phyloP scores from a whole-genome alignment of 2,888 invertebrate genomes.

The Brenthis hecate region DNA sequence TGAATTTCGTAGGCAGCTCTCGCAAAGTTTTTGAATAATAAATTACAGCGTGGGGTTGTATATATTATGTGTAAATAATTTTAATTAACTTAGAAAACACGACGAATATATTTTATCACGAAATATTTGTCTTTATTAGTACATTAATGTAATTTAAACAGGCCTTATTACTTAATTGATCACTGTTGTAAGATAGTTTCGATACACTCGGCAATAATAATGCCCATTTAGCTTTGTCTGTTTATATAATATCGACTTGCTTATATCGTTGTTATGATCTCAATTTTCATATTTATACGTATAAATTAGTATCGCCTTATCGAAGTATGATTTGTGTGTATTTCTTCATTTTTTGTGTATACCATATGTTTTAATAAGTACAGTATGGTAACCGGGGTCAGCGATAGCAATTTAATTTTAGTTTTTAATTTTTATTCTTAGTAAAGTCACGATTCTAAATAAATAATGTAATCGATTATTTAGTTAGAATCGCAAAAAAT shows the following conservation, averaged over 20 bases:
- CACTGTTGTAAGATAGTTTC: constrained; percentile 29
- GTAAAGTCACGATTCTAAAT: too few species aligned
- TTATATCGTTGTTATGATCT: constrained; percentile 34
- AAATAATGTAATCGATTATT: too few species aligned
- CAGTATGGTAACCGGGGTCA: too few species aligned
- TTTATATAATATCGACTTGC: constrained; percentile 19
- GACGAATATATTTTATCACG: constrained; percentile 10
- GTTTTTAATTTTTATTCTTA: too few species aligned
- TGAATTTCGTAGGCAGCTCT: constrained; percentile 17
- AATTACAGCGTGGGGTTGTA: constrained; percentile 15
- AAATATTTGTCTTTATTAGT: constrained; percentile 20
- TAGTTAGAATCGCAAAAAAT: too few species aligned
- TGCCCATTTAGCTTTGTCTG: constrained; percentile 32
- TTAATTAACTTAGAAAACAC: constrained; percentile 9
- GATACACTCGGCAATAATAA: constrained; percentile 32
- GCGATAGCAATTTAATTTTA: too few species aligned
- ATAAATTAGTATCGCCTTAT: constrained; percentile 17
- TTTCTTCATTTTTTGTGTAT: not conserved
- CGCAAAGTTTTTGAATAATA: constrained; percentile 17
- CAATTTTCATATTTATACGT: constrained; percentile 26
- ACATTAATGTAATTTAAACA: constrained; percentile 29
- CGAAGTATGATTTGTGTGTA: constrained; percentile 6
- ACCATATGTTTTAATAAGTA: not conserved
- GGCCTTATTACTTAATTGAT: constrained; percentile 38
- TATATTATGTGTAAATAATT: constrained; percentile 25